Base-by-base conservation (phyloP, 2,113 vertebrate species). In the Psittacus erithacus region DNA sequence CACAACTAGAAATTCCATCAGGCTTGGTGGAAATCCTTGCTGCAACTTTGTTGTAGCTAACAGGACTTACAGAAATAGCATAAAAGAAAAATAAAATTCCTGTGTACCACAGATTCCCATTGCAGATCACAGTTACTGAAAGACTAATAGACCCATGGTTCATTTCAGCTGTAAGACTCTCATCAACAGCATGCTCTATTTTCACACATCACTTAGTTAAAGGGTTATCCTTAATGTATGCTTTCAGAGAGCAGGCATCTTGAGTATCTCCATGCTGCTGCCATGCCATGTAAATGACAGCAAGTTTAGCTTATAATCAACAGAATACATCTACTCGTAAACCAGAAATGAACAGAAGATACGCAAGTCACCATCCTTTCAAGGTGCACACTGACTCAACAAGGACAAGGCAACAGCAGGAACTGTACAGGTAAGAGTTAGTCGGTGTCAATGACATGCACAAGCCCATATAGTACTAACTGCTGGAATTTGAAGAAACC, bases 381-480 rank as follows among this genome's bases (percentile, higher is more conserved):
- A 47, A 53, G 49, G 31, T 39, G 43, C 29, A 44, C 0, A 0
- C 70, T 28, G 44, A 60, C n/a, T 77, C 47, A 29, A 10, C 52
- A 59, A 24, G 16, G 64, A 25, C 28, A 33, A 4, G 39, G 5
- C 12, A 52, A 12, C 43, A 20, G 6, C 4, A 35, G 69, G 18
- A 82, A 41, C 57, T 29, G 23, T 38, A 28, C 71, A 50, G 39
- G 44, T 14, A 67, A 62, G 33, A 70, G 27, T 67, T 18, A 76
- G 7, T 31, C 1, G 2, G 20, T 7, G 23, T 6, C 46, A 63
- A 7, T 10, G 41, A 62, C 2, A 38, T 12, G 73, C 0, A 2
- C 19, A 60, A 92, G 78, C 9, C 12, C 4, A 2, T 0, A 0
- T 31, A 46, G 39, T 10, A 87, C 14, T 23, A 25, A n/a, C 6